Percentiles rank a stretch among this genome's conserved stretches.
Conservation (phyloP, 2,797 vertebrate species). For the Darevskia mixta region DNA sequence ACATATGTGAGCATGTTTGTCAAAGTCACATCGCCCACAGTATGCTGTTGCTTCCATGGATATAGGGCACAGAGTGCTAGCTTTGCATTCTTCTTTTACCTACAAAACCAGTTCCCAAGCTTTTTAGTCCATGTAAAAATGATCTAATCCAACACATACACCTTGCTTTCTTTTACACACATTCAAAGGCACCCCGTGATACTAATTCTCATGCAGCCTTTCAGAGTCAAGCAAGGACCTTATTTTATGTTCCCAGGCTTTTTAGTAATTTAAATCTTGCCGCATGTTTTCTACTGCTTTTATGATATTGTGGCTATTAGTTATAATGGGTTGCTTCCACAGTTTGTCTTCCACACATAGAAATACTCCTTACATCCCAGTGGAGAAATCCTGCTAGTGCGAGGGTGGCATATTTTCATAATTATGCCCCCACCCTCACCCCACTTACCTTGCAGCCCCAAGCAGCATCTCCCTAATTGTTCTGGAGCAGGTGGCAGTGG, state of each 20-base stretch:
- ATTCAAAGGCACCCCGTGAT: not conserved
- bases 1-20: slow-evolving; percentile 80
- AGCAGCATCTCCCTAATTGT: not conserved
- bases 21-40: slow-evolving; percentile 89
- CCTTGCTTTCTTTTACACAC: not conserved
- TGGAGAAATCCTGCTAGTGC: not conserved
- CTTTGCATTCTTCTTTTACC: slow-evolving; percentile 82
- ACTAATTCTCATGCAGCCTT: not conserved
- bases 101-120: slow-evolving; percentile 37
- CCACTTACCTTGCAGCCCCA: too few relatives aligned
- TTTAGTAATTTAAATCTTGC: not conserved
- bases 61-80: slow-evolving; percentile 82
- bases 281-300: not conserved
- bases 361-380: not conserved
- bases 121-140: not conserved
- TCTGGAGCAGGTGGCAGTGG: not conserved
- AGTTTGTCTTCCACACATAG: too few relatives aligned
- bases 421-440: too few relatives aligned
- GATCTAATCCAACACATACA: not conserved
- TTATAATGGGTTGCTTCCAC: not conserved
- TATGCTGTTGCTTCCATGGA: slow-evolving; percentile 79
- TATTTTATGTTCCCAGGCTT: not conserved
- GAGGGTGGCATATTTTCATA: not conserved
- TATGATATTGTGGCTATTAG: not conserved
- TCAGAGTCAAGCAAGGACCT: too few relatives aligned